Percentiles rank a stretch among this genome's conserved stretches.
Evolutionary conservation across 2,113 vertebrate species (phyloP).

Genomic region (Puma concolor): DNA sequence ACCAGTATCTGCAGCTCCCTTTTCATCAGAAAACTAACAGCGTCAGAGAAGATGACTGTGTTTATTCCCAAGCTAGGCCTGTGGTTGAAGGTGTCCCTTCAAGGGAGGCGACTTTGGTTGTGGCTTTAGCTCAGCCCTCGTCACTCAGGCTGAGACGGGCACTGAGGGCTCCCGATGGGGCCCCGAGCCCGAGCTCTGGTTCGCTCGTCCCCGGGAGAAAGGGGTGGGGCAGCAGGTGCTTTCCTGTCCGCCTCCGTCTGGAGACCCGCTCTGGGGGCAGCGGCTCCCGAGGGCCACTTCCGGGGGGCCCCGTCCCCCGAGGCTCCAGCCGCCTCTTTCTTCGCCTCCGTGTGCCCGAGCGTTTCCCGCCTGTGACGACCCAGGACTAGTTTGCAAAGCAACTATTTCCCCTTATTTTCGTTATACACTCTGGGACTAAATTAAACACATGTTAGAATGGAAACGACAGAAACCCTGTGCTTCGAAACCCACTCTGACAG

Average conservation of each 20-base stretch:
- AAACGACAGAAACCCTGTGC: fast-evolving
- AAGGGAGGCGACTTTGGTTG: fast-evolving
- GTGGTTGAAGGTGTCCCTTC: not conserved
- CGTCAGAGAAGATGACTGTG: not conserved
- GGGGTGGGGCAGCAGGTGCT: fast-evolving
- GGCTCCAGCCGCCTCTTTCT: fast-evolving
- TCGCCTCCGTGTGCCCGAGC: fast-evolving
- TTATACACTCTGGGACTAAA: fast-evolving
- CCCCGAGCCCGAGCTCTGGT: fast-evolving
- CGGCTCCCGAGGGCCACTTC: not conserved
- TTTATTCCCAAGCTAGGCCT: fast-evolving
- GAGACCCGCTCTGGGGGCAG: too few species aligned
- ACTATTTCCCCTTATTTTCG: not conserved
- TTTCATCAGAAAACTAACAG: not conserved
- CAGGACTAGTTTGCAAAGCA: fast-evolving
- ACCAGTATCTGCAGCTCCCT: not conserved
- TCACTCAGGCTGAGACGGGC: fast-evolving
- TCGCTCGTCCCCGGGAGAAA: not conserved
- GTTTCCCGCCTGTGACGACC: fast-evolving
- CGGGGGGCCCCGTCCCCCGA: fast-evolving
- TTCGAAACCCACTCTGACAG: fast-evolving
- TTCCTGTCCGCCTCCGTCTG: fast-evolving
- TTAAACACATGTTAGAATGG: fast-evolving
- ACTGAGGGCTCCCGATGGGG: fast-evolving
- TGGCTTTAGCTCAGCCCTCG: fast-evolving